Conservation (phyloP, 2,888 invertebrate species). For the Dicranocentrus wangi region DNA sequence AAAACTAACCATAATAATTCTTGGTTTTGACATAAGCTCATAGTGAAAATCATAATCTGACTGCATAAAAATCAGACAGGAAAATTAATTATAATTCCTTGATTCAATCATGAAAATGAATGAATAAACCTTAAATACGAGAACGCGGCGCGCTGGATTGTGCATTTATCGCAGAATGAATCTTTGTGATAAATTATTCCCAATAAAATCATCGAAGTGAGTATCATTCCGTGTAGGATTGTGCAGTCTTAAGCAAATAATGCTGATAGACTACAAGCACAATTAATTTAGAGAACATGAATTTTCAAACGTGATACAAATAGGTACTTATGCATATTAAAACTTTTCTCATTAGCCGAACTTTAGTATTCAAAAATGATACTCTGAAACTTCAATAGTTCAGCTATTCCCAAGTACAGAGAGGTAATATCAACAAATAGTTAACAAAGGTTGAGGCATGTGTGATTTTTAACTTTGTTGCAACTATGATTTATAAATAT, state of each 20-base stretch:
- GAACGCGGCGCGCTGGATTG: no score
- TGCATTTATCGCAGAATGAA: no score
- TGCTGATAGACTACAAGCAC: not conserved
- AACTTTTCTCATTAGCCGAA: not conserved
- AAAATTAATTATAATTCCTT: no score
- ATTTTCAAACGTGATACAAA: constrained; percentile 3
- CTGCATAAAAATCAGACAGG: no score
- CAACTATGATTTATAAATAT: not conserved
- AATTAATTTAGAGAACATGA: not conserved
- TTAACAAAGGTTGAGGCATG: not conserved
- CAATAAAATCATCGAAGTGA: not conserved
- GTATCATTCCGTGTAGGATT: no score
- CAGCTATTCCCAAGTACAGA: not conserved
- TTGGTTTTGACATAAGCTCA: no score
- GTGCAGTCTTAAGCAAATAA: not conserved
- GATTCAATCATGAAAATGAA: no score
- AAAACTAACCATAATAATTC: no score
- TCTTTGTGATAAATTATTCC: not conserved
- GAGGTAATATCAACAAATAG: not conserved
- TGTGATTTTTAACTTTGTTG: not conserved
- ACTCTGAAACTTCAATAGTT: not conserved
- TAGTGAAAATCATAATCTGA: no score
- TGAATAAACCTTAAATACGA: no score
- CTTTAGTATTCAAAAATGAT: not conserved
- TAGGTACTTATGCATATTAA: not conserved